phyloP scores from a whole-genome alignment of 1,140 invertebrate genomes.

The Manduca sexta region DNA sequence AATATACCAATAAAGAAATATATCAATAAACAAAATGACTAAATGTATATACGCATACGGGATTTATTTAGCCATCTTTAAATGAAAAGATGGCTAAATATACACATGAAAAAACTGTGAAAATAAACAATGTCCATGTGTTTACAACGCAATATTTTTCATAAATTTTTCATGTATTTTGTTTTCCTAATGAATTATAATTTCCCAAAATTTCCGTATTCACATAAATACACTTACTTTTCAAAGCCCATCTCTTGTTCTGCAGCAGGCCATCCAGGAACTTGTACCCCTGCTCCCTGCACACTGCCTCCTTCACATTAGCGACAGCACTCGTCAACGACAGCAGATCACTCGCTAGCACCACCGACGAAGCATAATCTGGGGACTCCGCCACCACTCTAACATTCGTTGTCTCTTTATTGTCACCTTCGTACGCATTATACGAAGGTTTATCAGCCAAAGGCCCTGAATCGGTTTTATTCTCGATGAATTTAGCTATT shows the following conservation, averaged over 20 bases:
- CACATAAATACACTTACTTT: conserved; percentile 61
- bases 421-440: conserved; percentile 39
- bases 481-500: conserved; percentile 34
- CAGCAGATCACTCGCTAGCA: conserved; percentile 57
- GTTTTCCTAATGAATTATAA: no score
- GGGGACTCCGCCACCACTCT: conserved; percentile 50
- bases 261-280: conserved; percentile 66
- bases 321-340: conserved; percentile 57
- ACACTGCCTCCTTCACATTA: conserved; percentile 55
- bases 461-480: conserved; percentile 14
- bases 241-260: conserved; percentile 73
- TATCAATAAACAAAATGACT: no score
- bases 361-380: conserved; percentile 62
- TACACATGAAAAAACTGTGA: no score
- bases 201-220: no score
- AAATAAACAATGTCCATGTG: no score
- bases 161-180: no score
- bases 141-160: no score
- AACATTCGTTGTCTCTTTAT: conserved; percentile 21
- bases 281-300: conserved; percentile 66
- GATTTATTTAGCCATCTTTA: no score
- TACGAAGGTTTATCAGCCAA: conserved; percentile 12
- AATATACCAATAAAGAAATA: no score
- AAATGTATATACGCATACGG: no score
- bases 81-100: no score